Evolutionary conservation across 53 echinoderm and acorn worm genomes (phyloP), one percentile per base, ranked within the genome.

Genomic region (Crossaster papposus): DNA sequence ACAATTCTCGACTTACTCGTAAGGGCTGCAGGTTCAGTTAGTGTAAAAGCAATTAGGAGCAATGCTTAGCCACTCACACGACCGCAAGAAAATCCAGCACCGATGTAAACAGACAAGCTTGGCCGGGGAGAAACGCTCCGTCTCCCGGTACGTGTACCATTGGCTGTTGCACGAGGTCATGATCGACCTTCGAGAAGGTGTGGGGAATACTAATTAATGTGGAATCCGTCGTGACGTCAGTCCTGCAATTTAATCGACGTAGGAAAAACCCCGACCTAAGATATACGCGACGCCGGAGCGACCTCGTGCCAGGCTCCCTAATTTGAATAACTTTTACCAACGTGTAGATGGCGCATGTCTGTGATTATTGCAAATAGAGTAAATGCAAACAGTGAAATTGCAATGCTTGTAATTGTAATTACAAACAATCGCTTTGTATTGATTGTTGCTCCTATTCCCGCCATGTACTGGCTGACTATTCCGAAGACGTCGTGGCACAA

Each of bases 141-240:
- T 68, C n/a, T 68, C n/a, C 68, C 68, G n/a, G n/a, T n/a, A n/a
- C 24, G 68, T 68, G 28, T 24, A 68, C 68, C 24, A 23, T 11
- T 68, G 4, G 36, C 75, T 34, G 10, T 36, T 13, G 18, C 75
- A 22, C 36, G 4, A 35, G 64, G 64, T 81, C 36, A 44, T 23
- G 64, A 64, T 36, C 64, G 81, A 81, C 81, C 81, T 81, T 81
- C 64, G 62, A 36, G 81, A 28, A 81, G 81, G 81, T 81, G 81
- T 81, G 68, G 83, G 51, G 83, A 51, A 83, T 83, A 83, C 70
- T 83, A 83, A 83, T 83, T 83, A 83, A 83, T 83, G 71, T 70
- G 83, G 83, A 83, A 83, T 83, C 83, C 26, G 36, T 74, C 51
- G 51, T 83, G 83, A 83, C 83, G 83, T 83, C 83, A 83, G 70